A percentile compares a stretch with the other conserved stretches of the same genome.
Conservation (phyloP, 2,888 invertebrate genomes). For the Platerodrilus igneus region DNA sequence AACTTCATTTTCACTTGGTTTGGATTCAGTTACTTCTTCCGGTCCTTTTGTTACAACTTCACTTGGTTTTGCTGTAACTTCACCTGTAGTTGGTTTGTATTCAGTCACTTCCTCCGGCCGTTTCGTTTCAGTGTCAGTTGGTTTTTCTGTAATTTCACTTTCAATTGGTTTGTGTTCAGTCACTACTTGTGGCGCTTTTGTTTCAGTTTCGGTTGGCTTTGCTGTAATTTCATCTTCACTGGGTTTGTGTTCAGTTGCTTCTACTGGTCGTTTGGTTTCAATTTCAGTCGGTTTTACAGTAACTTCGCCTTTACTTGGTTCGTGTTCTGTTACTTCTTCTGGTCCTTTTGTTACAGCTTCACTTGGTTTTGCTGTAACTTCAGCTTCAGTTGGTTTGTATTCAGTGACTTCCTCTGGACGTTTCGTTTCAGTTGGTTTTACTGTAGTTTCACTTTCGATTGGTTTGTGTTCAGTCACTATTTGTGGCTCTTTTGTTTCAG, state of each 20-base stretch:
- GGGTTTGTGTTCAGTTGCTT: conserved; percentile 12
- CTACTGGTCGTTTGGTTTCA: neutral
- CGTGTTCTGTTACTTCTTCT: conserved; percentile 15
- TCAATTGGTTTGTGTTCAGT: neutral
- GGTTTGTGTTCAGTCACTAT: conserved; percentile 9
- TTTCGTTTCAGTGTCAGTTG: conserved; percentile 5
- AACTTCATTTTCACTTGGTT: no score
- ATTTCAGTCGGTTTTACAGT: conserved; percentile 12
- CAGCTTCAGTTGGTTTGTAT: conserved; percentile 7
- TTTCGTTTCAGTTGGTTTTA: neutral
- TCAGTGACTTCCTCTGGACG: neutral
- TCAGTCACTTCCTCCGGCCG: no score
- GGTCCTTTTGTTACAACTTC: conserved; percentile 5
- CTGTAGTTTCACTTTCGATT: conserved; percentile 2
- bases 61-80: conserved; percentile 9
- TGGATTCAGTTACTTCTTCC: conserved; percentile 8
- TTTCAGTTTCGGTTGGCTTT: conserved; percentile 10
- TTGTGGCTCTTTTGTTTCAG: no score
- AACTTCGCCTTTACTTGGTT: conserved; percentile 14
- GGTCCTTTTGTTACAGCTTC: conserved; percentile 9
- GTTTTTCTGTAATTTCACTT: neutral
- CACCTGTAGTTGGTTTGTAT: conserved; percentile 3
- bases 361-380: neutral
- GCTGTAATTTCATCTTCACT: conserved; percentile 10
- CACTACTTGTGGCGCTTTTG: conserved; percentile 10